phyloP scores from a whole-genome alignment of 2,888 invertebrate genomes.

The Periphyllus acericola region DNA sequence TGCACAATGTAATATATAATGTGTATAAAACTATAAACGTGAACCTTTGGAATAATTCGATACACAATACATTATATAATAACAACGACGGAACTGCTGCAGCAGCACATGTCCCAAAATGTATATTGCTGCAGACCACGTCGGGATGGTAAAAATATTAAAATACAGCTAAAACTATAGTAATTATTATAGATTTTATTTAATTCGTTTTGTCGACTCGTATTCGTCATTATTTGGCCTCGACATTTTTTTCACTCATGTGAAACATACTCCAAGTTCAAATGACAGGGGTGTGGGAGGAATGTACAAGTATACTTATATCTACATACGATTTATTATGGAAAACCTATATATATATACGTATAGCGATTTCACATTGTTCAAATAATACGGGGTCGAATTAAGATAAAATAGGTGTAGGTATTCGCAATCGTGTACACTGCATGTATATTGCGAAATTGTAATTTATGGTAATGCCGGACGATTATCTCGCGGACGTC shows the following conservation, averaged over 20 bases:
- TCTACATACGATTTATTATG: too few relatives aligned
- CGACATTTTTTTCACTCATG: too few relatives aligned
- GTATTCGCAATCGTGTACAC: background rate
- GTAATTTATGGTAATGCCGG: constrained; percentile 9
- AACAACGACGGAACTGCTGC: background rate
- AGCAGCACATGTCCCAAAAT: background rate
- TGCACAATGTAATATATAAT: background rate
- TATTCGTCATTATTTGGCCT: too few relatives aligned
- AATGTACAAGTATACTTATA: too few relatives aligned
- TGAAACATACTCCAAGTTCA: too few relatives aligned
- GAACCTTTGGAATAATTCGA: background rate
- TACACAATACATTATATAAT: background rate
- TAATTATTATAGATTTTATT: too few relatives aligned
- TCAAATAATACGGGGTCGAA: too few relatives aligned
- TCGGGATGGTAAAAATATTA: background rate
- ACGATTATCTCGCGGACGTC: background rate
- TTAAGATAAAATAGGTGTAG: background rate
- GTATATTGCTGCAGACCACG: background rate
- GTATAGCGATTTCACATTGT: too few relatives aligned
- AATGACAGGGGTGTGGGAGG: too few relatives aligned
- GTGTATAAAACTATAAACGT: background rate
- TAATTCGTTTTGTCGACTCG: too few relatives aligned
- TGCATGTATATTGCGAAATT: background rate
- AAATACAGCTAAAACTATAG: background rate
- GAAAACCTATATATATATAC: too few relatives aligned